Percentiles rank a stretch among this genome's conserved stretches.
Conservation (phyloP, 2,888 invertebrate genomes). For the Vesta saturnalis region DNA sequence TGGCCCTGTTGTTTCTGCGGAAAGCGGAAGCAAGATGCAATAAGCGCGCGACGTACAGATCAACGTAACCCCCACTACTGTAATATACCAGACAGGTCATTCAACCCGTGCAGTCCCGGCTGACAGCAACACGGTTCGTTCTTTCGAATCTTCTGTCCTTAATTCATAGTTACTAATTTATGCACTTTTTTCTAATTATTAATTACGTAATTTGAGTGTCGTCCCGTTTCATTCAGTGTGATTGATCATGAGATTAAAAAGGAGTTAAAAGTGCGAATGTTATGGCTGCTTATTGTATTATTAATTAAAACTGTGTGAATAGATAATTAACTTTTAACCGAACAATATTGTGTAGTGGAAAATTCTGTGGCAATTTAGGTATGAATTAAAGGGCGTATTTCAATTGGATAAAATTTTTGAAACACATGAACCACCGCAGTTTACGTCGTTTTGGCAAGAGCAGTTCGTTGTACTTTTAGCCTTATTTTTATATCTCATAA, state of each 20-base stretch:
- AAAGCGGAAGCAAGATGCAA: conserved; percentile 62
- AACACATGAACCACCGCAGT: background rate
- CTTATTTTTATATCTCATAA: conserved; percentile 10
- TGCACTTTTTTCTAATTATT: conserved; percentile 48
- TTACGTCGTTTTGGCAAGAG: conserved; percentile 6
- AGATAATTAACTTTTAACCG: conserved; percentile 20
- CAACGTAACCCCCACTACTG: conserved; percentile 53
- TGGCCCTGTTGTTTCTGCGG: conserved; percentile 44
- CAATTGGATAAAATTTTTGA: conserved; percentile 1
- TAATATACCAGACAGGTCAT: conserved; percentile 58
- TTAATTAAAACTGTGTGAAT: conserved; percentile 29
- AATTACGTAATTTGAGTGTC: conserved; percentile 42
- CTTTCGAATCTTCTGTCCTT: conserved; percentile 57
- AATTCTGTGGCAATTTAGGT: conserved; percentile 18
- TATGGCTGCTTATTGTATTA: conserved; percentile 24
- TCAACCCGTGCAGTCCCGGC: conserved; percentile 63
- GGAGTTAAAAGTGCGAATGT: conserved; percentile 29
- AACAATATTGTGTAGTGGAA: conserved; percentile 28
- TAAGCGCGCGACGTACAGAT: conserved; percentile 59
- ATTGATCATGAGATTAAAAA: conserved; percentile 35
- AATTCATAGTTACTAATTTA: conserved; percentile 57
- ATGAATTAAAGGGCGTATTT: conserved; percentile 15
- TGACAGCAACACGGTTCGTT: conserved; percentile 56
- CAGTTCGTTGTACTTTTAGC: conserved; percentile 14
- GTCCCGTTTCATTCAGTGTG: conserved; percentile 37